A percentile compares a stretch with the other conserved stretches of the same genome.
Evolutionary conservation across 1,140 invertebrate species (phyloP).

Genomic region (Zelostemma sp.): DNA sequence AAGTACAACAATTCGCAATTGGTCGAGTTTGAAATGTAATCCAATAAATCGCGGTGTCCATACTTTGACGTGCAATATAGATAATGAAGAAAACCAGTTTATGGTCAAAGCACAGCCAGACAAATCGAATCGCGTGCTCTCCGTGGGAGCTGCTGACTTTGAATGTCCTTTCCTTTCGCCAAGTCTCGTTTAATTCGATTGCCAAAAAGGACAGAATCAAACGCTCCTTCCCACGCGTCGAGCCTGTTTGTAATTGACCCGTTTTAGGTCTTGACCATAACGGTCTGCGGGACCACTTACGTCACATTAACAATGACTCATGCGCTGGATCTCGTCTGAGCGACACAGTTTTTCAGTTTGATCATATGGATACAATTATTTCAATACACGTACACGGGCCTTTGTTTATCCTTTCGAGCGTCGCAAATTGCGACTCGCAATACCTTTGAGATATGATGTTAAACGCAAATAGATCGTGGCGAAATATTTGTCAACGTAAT

Average conservation of each 20-base stretch:
- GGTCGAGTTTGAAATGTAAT: background rate
- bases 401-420: slow-evolving; percentile 2
- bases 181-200: slow-evolving; percentile 35
- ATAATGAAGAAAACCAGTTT: slow-evolving; percentile 17
- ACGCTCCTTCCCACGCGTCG: slow-evolving; percentile 32
- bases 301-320: slow-evolving; percentile 58
- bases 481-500: no score
- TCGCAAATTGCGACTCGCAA: no score
- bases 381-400: slow-evolving; percentile 1
- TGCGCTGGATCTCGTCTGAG: slow-evolving; percentile 19
- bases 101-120: slow-evolving; percentile 1
- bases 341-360: slow-evolving; percentile 25
- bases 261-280: slow-evolving; percentile 62
- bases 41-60: background rate
- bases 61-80: no score
- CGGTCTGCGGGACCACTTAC: slow-evolving; percentile 50
- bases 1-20: no score
- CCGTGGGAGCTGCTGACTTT: slow-evolving; percentile 15
- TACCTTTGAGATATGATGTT: no score
- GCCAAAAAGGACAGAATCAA: slow-evolving; percentile 45
- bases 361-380: slow-evolving; percentile 14
- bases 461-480: no score
- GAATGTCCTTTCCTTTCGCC: slow-evolving; percentile 38
- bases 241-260: slow-evolving; percentile 36
- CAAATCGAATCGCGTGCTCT: slow-evolving; percentile 23